phyloP scores from a whole-genome alignment of 2,888 invertebrate species.

The Adela reaumurella region DNA sequence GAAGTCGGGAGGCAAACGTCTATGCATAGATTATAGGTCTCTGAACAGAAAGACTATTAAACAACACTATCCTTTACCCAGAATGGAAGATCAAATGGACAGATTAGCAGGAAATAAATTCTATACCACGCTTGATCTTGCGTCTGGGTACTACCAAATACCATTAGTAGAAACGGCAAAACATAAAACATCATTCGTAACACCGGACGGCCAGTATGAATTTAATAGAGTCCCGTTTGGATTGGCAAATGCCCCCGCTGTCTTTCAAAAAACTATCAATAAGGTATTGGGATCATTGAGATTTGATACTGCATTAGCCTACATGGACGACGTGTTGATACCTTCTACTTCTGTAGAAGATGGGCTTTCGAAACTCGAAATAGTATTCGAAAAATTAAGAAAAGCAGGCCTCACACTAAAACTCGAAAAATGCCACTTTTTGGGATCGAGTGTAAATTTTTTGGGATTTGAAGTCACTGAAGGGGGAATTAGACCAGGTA shows the following conservation, averaged over 20 bases:
- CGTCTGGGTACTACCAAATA: slow-evolving; percentile 23
- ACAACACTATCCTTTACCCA: slow-evolving; percentile 15
- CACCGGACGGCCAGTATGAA: slow-evolving; percentile 18
- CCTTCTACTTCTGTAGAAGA: slow-evolving; percentile 5
- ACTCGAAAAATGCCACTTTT: slow-evolving; percentile 19
- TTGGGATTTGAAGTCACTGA: slow-evolving; percentile 6
- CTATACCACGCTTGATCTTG: slow-evolving; percentile 19
- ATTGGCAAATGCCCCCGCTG: slow-evolving; percentile 14
- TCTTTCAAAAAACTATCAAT: slow-evolving; percentile 17
- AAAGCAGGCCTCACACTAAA: slow-evolving; percentile 17
- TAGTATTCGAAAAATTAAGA: slow-evolving; percentile 12
- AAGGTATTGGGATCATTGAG: slow-evolving; percentile 8
- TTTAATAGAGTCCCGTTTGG: slow-evolving; percentile 14
- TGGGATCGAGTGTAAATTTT: slow-evolving; percentile 11
- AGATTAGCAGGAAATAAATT: slow-evolving; percentile 15
- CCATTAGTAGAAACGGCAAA: slow-evolving; percentile 14
- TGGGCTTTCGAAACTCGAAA: slow-evolving; percentile 13
- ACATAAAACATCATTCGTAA: slow-evolving; percentile 19
- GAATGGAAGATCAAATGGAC: slow-evolving; percentile 19
- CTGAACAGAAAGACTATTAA: slow-evolving; percentile 12
- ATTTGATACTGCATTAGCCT: slow-evolving; percentile 9
- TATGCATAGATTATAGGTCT: slow-evolving; percentile 12
- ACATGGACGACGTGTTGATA: slow-evolving; percentile 14
- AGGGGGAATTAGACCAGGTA: slow-evolving; percentile 4
- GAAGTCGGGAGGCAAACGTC: slow-evolving; percentile 11